A percentile compares a stretch with the other conserved stretches of the same genome.
These are phyloP conservation scores for Digitonthophagus gazella DNA, from an alignment of 2,888 invertebrate species.

Conservation along the genomic window DNA sequence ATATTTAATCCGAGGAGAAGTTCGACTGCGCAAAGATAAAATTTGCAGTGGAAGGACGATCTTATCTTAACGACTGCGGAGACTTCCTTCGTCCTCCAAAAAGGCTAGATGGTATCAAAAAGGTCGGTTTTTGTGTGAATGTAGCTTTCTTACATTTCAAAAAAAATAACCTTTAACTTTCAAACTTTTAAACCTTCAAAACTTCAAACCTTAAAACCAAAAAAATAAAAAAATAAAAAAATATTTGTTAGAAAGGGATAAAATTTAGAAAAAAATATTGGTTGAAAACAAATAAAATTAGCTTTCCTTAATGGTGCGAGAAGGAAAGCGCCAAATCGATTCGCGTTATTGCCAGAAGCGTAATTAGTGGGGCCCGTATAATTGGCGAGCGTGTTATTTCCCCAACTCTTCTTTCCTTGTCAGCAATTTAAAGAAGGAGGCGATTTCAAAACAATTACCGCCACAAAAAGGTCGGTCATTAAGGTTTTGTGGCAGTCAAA, in stretches of 20 bases:
- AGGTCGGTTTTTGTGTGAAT: not conserved
- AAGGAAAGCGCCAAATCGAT: not conserved
- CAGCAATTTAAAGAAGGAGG: not conserved
- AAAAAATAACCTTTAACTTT: no score
- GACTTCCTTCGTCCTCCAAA: conserved; percentile 38
- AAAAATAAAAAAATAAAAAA: no score
- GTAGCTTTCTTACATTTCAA: no score
- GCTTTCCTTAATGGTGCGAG: not conserved
- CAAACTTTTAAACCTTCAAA: no score
- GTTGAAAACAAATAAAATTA: not conserved
- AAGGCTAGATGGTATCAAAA: not conserved
- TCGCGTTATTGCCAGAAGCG: not conserved
- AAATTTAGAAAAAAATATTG: not conserved
- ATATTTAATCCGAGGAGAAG: conserved; percentile 39
- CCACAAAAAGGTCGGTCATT: not conserved
- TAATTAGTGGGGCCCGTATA: not conserved
- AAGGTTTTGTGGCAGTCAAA: not conserved
- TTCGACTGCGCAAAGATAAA: conserved; percentile 41
- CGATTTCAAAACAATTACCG: not conserved
- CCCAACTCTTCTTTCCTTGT: not conserved
- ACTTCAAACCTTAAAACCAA: no score
- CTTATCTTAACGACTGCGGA: conserved; percentile 44
- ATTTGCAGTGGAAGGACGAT: conserved; percentile 41
- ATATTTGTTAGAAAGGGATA: no score
- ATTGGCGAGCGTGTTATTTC: not conserved